Evolutionary conservation across 1,140 invertebrate genomes (phyloP), one percentile per base, ranked within the genome.

Genomic region (Psix sp.): DNA sequence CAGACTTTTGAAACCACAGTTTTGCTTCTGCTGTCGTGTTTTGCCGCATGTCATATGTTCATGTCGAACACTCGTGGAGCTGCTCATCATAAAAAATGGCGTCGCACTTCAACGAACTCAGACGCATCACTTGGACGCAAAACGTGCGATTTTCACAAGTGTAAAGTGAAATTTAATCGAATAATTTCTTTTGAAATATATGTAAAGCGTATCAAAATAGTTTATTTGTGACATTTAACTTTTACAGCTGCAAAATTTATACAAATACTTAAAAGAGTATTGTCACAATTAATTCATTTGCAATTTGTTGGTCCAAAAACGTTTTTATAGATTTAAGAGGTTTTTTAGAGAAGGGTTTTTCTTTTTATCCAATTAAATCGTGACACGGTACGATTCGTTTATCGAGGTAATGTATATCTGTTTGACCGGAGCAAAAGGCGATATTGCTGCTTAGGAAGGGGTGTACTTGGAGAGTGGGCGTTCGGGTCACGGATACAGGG

Each of bases 401-500:
- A 57, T 46, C 51, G 11, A 31, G 43, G 45, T 45, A 51, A 29
- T 36, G 38, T 56, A 36, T 59, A 59, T 51, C 38, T 43, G 14
- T 24, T 49, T 9, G 38, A 31, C 10, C 40, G 43, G 2, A 29
- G 39, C 52, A 18, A 7, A 60, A 59, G 59, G 63, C 52, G 54
- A 51, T 66, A 54, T 39, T 39, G 70, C 59, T 35, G 42, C 49
- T 42, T 49, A 59, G 59, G 45, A 65, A 45, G 65, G 65, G 59
- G 59, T 72, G 59, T 45, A 66, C 31, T 18, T 9, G n/a, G 35
- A 21, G 70, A 74, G 70, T 74, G 70, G 70, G 60, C 70, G 54
- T 65, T 60, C 52, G 52, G 52, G 68, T 65, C 68, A 72, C 60
- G 68, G 68, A 59, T 72, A 72, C 68, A 72, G 68, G 68, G 68